phyloP scores from a whole-genome alignment of 2,888 invertebrate species.

The Lymantria dispar region DNA sequence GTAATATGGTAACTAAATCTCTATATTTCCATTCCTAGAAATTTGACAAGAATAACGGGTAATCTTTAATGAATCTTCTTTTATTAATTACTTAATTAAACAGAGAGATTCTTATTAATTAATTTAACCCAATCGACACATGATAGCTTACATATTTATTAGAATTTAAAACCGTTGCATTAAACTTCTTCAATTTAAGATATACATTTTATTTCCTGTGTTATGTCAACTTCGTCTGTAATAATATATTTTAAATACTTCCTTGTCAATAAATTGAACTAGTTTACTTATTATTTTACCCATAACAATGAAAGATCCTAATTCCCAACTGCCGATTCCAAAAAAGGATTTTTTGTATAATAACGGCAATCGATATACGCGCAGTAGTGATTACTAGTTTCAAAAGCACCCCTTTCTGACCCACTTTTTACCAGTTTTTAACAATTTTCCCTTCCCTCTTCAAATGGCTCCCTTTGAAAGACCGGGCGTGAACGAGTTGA shows the following conservation, averaged over 20 bases:
- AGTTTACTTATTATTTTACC: slow-evolving; percentile 54
- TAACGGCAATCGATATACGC: slow-evolving; percentile 80
- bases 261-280: slow-evolving; percentile 41
- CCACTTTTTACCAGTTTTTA: slow-evolving; percentile 81
- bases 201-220: no score
- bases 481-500: slow-evolving; percentile 83
- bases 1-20: no score
- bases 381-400: slow-evolving; percentile 79
- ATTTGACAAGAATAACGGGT: no score
- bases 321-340: slow-evolving; percentile 66
- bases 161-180: no score
- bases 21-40: no score
- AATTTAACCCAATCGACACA: no score
- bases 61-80: no score
- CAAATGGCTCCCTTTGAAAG: slow-evolving; percentile 76
- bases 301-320: slow-evolving; percentile 57
- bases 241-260: slow-evolving; percentile 46
- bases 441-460: slow-evolving; percentile 76
- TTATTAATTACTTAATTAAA: no score
- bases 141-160: no score
- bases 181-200: no score
- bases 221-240: slow-evolving; percentile 12
- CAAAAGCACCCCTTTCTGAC: slow-evolving; percentile 82
- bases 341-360: slow-evolving; percentile 66
- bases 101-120: no score